Base-by-base conservation (phyloP, 2,888 invertebrate species). In the Phrixothrix hirtus region DNA sequence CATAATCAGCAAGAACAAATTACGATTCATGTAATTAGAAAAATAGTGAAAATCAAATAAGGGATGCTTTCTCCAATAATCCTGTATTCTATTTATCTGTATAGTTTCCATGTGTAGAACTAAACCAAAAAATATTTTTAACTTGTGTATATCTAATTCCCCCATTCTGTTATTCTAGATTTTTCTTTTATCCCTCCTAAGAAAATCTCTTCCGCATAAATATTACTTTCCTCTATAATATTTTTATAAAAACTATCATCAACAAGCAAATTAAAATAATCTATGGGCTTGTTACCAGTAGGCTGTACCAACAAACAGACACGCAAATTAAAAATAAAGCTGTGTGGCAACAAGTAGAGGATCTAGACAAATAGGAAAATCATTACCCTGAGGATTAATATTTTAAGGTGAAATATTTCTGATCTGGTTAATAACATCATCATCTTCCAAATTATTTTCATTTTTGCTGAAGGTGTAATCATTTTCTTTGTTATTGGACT, bases 1-100 rank as follows among this genome's bases (percentile, higher is more conserved):
- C n/a, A 44, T 1, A 2, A 35, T 34, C 5, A 44, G 1, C n/a
- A 35, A 14, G 11, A 45, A 45, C n/a, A 30, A 15, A 29, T 45
- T 12, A 1, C 45, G n/a, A 15, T 16, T 17, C 36, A 45, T 45
- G 10, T 12, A 4, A n/a, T 14, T 11, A 4, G 34, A 5, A 14
- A 44, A 44, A 14, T 26, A 31, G 1, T 7, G n/a, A 1, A 42
- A 9, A 9, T 13, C 10, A n/a, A 29, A 39, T 1, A 39, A n/a
- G 27, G 29, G n/a, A n/a, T n/a, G n/a, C n/a, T n/a, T n/a, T n/a
- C n/a, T n/a, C n/a, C n/a, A n/a, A n/a, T n/a, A n/a, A 29, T 39
- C 39, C 13, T 39, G 29, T n/a, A 39, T 2, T 2, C 39, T 1
- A 7, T 39, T 39, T 1, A 29, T 13, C 2, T 14, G 6, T 7